Evolutionary conservation across 2,888 invertebrate species (phyloP).

Genomic region (Fragum sueziense): DNA sequence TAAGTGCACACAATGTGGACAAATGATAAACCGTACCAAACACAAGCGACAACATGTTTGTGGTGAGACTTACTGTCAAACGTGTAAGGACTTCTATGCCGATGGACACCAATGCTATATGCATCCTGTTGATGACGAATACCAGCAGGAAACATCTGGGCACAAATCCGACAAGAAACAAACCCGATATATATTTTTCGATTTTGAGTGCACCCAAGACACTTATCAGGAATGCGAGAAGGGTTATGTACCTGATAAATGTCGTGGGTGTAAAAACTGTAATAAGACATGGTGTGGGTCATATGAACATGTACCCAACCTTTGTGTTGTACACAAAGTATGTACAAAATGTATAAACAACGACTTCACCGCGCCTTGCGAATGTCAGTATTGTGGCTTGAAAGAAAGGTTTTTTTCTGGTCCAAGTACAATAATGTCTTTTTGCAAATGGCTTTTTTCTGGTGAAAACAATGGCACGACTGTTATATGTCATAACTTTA

Average conservation of each 20-base stretch:
- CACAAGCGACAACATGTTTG: too few relatives aligned
- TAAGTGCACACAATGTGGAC: conserved; percentile 17
- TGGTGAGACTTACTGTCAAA: too few relatives aligned
- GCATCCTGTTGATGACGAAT: conserved; percentile 15
- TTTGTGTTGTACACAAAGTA: too few relatives aligned
- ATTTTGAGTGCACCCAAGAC: too few relatives aligned
- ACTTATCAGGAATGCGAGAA: conserved; percentile 19
- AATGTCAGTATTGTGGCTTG: conserved; percentile 35
- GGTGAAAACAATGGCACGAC: conserved; percentile 45
- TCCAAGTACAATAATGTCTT: conserved; percentile 22
- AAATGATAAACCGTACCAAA: conserved; percentile 2
- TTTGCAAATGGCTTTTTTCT: conserved; percentile 57
- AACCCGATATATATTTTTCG: conserved; percentile 9
- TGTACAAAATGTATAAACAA: too few relatives aligned
- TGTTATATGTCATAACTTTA: conserved; percentile 55
- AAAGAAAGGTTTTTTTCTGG: conserved; percentile 36
- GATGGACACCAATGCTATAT: conserved; percentile 32
- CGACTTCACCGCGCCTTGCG: conserved; percentile 20
- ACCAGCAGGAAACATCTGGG: too few relatives aligned
- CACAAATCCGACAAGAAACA: conserved; percentile 2
- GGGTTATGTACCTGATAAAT: conserved; percentile 20
- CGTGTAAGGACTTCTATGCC: conserved; percentile 21
- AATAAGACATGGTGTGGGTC: conserved; percentile 38
- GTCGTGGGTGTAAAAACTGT: conserved; percentile 47
- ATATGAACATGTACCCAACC: conserved; percentile 40